Evolutionary conservation across 2,888 invertebrate species (phyloP), one percentile per base, ranked within the genome.

Genomic region (Cancer borealis): DNA sequence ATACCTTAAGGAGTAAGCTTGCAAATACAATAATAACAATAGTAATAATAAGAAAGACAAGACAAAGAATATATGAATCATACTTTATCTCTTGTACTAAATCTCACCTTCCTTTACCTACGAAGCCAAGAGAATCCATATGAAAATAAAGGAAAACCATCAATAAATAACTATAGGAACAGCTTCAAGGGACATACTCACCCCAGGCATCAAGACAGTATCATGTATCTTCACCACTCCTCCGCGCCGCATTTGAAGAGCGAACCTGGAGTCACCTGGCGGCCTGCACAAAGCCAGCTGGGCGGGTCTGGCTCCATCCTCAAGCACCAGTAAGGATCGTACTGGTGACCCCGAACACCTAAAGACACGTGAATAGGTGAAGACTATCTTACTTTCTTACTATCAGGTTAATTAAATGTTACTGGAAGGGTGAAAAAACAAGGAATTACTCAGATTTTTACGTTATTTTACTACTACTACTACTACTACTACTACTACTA

Each of bases 251-350:
- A 92, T 79, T n/a, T 79, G 88, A 79, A 92, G 39, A 89, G 92
- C 26, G 94, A 88, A 84, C 89, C 92, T n/a, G 89, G 73, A n/a
- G 94, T 92, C 60, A 90, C 94, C 94, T 2, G 92, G 94, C 8
- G 99, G 99, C 97, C 99, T 99, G 96, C 99, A 99, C n/a, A 98
- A 98, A 97, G 99, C 99, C 95, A 99, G 97, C 95, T 98, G 98
- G 0, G 99, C 98, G 0, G 99, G 99, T 94, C 98, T 97, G 0
- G 99, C 98, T 96, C 98, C 98, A 96, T 98, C 98, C 96, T 99
- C 99, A 96, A 99, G 97, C 91, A 98, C 98, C 95, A 99, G 97
- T 91, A 98, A 97, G 4, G 98, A 98, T 96, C 98, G 97, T 10
- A 98, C 97, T 3, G 95, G 94, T 12, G 94, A 91, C 4, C 95